Evolutionary conservation across 2,888 invertebrate genomes (phyloP), one percentile per base, ranked within the genome.

Genomic region (Pammene fasciana): DNA sequence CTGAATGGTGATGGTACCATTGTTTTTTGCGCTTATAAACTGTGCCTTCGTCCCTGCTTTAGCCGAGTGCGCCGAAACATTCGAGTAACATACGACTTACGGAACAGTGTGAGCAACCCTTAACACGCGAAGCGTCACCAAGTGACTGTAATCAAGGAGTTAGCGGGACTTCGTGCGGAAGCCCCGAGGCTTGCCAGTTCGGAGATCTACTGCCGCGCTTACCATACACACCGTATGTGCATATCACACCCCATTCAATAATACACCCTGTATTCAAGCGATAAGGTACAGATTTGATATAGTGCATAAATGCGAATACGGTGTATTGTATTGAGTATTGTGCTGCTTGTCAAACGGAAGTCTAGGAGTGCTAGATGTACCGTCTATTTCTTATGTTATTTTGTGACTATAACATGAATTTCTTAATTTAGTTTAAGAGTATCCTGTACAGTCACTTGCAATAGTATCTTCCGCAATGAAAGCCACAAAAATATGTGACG

Each of bases 131-230:
- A 52, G 54, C 48, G 68, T 57, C 61, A 41, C n/a, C 38, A 13
- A 59, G 36, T 36, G 16, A 68, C 57, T 54, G 65, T 59, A 54
- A 59, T 70, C 68, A 65, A 54, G 54, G 59, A 65, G 65, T 60
- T 60, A 45, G 56, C 50, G 57, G 68, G 56, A 64, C 56, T 68
- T 68, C 68, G 46, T 57, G 68, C 50, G 68, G 68, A 65, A 70
- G 46, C 68, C 54, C 52, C 57, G 26, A 54, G 59, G 54, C 65
- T 60, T 64, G 57, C 48, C 38, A 16, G 54, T 26, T 54, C 54
- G 54, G 54, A 34, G 34, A 54, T 54, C 34, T 54, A 54, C 54
- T 54, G 34, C 54, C 34, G 6, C n/a, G 34, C 54, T 54, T 9
- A 36, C 34, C n/a, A 34, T 54, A 54, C 7, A 54, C 34, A 34